Base-by-base conservation (phyloP, 2,113 vertebrate genomes). In the Phyllostomus discolor region DNA sequence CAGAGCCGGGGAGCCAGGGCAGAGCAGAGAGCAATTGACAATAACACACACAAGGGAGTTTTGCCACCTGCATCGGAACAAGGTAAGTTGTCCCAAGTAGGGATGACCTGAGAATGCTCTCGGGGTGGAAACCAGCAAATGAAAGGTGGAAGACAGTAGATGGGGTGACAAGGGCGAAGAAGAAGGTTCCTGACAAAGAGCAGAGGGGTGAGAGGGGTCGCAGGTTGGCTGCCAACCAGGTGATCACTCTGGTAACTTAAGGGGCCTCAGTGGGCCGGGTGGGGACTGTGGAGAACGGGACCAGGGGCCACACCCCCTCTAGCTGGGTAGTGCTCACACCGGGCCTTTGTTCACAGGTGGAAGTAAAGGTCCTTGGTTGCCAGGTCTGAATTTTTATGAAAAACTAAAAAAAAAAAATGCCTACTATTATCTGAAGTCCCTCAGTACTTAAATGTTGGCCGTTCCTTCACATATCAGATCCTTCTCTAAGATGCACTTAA, bases 251-350 rank as follows among this genome's bases (percentile, higher is more conserved):
- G 48, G 41, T 28, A 31, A 46, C 64, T 50, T 19, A 16, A 19
- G 17, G 64, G 43, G 67, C 20, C 3, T 43, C 26, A 43, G 17
- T 5, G 33, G 10, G 20, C 9, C 28, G 54, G 41, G 41, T 86
- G 35, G 41, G 24, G 12, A 28, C 2, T 57, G 20, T 0, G 1
- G 19, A 10, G n/a, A 75, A 54, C 3, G 7, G 5, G 9, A 70
- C 10, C 28, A 64, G 11, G 66, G 9, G 11, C 1, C 3, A 5
- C 17, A 2, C 5, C 62, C 54, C 7, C 17, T 48, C 26, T 26
- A 50, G 5, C 16, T 11, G 8, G 22, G 16, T 19, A 33, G 15
- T 24, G 31, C 19, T 38, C 9, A 72, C 66, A 33, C 11, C 1
- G 10, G 1, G 4, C 1, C 33, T 38, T 76, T n/a, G 24, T 75